phyloP scores from a whole-genome alignment of 1,140 invertebrate species.

The Tetramorium parvispinum region DNA sequence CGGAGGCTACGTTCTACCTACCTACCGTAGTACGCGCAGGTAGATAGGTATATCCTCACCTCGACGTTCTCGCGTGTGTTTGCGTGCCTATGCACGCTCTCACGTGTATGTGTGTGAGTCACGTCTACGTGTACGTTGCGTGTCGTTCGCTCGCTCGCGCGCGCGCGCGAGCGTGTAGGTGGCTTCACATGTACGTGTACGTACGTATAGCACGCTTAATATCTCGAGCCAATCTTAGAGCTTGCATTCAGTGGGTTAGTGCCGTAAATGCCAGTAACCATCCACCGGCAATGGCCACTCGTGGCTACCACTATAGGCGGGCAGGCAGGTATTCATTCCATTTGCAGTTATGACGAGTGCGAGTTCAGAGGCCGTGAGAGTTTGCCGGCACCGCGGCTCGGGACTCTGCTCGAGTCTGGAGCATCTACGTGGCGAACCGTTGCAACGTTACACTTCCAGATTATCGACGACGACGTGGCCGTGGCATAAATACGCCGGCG shows the following conservation, averaged over 20 bases:
- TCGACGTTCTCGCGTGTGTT: conserved; percentile 46
- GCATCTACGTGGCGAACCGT: conserved; percentile 57
- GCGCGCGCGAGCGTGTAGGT: conserved; percentile 1
- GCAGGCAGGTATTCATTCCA: conserved; percentile 83
- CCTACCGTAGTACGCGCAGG: conserved; percentile 75
- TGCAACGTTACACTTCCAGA: conserved; percentile 67
- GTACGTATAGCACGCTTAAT: conserved; percentile 77
- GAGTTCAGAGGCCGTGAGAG: conserved; percentile 85
- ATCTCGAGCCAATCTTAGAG: conserved; percentile 82
- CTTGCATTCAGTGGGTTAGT: conserved; percentile 82
- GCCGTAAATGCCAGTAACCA: conserved; percentile 80
- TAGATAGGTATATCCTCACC: conserved; percentile 59
- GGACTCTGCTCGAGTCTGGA: conserved; percentile 64
- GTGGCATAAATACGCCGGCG: conserved; percentile 12
- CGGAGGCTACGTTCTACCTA: conserved; percentile 67
- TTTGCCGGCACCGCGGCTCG: conserved; percentile 71
- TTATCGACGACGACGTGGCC: conserved; percentile 41
- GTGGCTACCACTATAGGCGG: conserved; percentile 78
- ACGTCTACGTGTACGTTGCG: conserved; percentile 61
- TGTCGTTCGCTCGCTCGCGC: conserved; percentile 31
- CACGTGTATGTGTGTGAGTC: not conserved
- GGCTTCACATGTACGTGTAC: conserved; percentile 55
- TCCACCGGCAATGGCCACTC: conserved; percentile 78
- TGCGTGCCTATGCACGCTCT: conserved; percentile 35
- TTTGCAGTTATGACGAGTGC: conserved; percentile 85